Conservation (phyloP, 2,888 invertebrate genomes). For the Limnephilus rhombicus region DNA sequence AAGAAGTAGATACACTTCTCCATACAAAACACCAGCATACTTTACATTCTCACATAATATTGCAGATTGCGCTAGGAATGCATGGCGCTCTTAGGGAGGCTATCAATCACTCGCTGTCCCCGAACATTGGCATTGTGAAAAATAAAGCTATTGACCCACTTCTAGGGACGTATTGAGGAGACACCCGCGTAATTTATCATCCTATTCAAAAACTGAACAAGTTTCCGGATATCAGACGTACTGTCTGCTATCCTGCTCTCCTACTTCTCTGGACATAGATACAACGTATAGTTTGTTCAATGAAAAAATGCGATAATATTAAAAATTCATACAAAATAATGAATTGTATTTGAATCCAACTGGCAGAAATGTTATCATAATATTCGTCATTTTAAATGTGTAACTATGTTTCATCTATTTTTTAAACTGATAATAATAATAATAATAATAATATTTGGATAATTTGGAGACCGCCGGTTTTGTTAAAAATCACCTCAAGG, state of each 20-base stretch:
- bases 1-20: not conserved
- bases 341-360: no score
- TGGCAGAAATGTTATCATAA: no score
- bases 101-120: conserved; percentile 39
- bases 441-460: no score
- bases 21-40: not conserved
- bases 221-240: conserved; percentile 61
- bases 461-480: no score
- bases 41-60: not conserved
- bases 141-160: conserved; percentile 65
- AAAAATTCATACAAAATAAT: not conserved
- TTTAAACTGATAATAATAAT: no score
- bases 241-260: conserved; percentile 28
- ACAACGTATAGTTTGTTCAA: conserved; percentile 18
- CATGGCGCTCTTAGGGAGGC: not conserved
- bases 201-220: conserved; percentile 62
- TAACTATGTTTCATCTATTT: no score
- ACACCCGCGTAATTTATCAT: conserved; percentile 64
- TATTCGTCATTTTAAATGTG: no score
- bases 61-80: conserved; percentile 32
- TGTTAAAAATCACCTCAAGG: no score
- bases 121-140: conserved; percentile 51
- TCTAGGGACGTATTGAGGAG: conserved; percentile 59
- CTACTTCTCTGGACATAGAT: conserved; percentile 22
- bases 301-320: not conserved